phyloP scores from a whole-genome alignment of 1,140 invertebrate genomes.

The Diorhabda carinulata region DNA sequence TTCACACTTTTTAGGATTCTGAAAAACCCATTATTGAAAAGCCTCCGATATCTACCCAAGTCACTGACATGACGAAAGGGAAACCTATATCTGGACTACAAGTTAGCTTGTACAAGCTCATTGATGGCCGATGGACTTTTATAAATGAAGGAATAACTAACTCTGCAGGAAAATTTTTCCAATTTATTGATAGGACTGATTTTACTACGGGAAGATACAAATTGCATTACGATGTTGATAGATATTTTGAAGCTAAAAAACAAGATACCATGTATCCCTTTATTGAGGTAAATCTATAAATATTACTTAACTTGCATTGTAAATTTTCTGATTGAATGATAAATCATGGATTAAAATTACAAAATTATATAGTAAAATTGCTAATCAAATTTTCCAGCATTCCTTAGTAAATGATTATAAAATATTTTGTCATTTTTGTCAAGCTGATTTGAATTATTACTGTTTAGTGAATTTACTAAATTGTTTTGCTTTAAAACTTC shows the following conservation, averaged over 20 bases:
- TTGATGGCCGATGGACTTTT: slow-evolving; percentile 59
- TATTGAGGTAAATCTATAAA: slow-evolving; percentile 59
- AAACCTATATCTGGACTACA: slow-evolving; percentile 54
- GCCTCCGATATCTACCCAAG: slow-evolving; percentile 57
- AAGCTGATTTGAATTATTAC: no score
- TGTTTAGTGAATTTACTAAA: no score
- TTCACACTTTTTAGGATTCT: background rate
- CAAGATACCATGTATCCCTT: slow-evolving; percentile 69
- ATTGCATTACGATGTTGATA: slow-evolving; percentile 68
- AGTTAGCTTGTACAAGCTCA: slow-evolving; percentile 58
- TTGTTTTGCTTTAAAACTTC: no score
- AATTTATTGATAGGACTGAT: slow-evolving; percentile 58
- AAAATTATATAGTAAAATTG: no score
- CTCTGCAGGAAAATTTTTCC: slow-evolving; percentile 61
- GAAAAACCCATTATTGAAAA: slow-evolving; percentile 9
- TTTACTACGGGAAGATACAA: slow-evolving; percentile 69
- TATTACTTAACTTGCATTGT: background rate
- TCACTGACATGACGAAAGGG: slow-evolving; percentile 65
- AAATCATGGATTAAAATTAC: background rate
- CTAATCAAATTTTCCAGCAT: no score
- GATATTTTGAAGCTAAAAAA: slow-evolving; percentile 62
- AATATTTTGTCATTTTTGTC: no score
- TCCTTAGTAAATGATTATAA: no score
- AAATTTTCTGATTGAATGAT: slow-evolving; percentile 8
- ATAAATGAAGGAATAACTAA: slow-evolving; percentile 63